A percentile compares a stretch with the other conserved stretches of the same genome.
Conservation (phyloP, 2,888 invertebrate genomes). For the Drosophila seclusa region DNA sequence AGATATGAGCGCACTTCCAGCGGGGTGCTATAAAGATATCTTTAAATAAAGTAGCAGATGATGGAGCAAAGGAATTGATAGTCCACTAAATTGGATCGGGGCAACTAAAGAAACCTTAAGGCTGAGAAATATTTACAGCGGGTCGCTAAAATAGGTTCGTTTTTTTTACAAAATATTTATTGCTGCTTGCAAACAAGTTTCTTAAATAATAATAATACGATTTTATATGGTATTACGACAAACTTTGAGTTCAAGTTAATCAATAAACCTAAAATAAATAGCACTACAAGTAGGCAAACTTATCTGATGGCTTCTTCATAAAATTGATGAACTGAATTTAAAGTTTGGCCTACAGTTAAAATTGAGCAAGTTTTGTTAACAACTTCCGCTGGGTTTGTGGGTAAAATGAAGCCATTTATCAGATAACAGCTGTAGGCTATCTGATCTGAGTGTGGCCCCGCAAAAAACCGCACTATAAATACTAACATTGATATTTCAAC, state of each 20-base stretch:
- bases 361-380: constrained; percentile 20
- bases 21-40: background rate
- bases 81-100: background rate
- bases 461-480: constrained; percentile 71
- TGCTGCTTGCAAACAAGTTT: background rate
- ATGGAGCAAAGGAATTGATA: background rate
- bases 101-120: background rate
- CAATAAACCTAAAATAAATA: constrained; percentile 1
- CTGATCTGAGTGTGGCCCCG: constrained; percentile 7
- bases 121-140: background rate
- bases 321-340: constrained; percentile 28
- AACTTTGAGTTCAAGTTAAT: constrained; percentile 1
- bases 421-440: constrained; percentile 50
- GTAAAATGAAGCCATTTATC: constrained; percentile 61
- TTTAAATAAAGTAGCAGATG: constrained; percentile 1
- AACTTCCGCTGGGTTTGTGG: constrained; percentile 28
- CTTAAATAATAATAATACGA: background rate
- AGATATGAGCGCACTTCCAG: constrained; percentile 13
- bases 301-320: constrained; percentile 29
- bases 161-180: background rate
- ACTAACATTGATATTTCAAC: constrained; percentile 62
- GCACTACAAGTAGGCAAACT: background rate
- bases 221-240: background rate
- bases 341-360: constrained; percentile 18
- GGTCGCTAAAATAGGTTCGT: background rate